Conservation (phyloP, 2,797 vertebrate species). For the Acanthornis magna region DNA sequence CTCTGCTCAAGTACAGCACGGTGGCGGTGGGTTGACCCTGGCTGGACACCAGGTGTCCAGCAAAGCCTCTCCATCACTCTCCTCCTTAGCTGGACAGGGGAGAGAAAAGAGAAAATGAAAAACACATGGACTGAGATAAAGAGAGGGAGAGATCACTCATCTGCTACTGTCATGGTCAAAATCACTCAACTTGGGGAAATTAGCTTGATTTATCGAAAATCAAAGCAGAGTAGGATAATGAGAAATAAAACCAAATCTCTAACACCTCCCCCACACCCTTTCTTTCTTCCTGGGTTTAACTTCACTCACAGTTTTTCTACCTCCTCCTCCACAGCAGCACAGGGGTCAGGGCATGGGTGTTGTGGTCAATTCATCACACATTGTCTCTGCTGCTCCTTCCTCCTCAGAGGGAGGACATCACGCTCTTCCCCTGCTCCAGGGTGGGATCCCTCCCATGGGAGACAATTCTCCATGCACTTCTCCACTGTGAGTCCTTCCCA, state of each 20-base stretch:
- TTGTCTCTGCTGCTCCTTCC: not conserved
- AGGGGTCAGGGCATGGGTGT: not conserved
- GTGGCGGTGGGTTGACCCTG: not conserved
- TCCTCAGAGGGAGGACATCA: not conserved
- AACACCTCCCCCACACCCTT: not conserved
- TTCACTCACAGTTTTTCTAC: not conserved
- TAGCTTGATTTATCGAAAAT: not conserved
- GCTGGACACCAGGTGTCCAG: not conserved
- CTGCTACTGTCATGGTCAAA: not conserved
- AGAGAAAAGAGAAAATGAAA: not conserved
- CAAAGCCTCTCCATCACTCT: not conserved
- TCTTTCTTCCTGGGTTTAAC: not conserved
- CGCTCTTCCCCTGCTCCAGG: not conserved
- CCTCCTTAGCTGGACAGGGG: not conserved
- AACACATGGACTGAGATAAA: not conserved
- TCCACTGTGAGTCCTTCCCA: not conserved
- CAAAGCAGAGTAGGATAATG: not conserved
- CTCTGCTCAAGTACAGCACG: not conserved
- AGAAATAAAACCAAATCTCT: not conserved
- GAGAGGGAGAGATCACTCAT: not conserved
- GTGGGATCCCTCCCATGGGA: not conserved
- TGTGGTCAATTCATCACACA: not conserved
- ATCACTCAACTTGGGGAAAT: not conserved
- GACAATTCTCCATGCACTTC: not conserved
- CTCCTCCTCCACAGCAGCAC: not conserved